Evolutionary conservation across 2,797 vertebrate species (phyloP), one percentile per base, ranked within the genome.

Genomic region (Falco concolor): DNA sequence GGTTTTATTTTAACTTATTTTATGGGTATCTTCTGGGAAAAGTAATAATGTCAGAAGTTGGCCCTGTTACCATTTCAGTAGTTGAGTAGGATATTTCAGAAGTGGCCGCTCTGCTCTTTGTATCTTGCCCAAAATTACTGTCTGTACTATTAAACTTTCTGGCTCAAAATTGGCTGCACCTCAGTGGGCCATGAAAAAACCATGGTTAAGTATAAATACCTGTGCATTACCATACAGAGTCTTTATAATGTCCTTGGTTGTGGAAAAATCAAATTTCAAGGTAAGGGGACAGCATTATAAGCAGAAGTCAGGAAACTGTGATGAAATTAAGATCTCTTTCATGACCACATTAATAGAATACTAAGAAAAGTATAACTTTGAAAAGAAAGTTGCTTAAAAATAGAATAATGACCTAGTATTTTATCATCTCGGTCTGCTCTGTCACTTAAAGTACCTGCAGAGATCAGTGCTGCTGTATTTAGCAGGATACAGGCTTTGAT

Each of bases 301-400:
- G 11, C 38, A 47, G 7, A 61, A 65, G 7, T 13, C 0, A 0
- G 25, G 21, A 9, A 74, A 82, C 27, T 3, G 34, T 10, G 28
- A 38, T 28, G 47, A 76, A 67, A 86, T 42, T 11, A 21, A 74
- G 11, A 25, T 20, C 5, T 21, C 25, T 68, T 32, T 28, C 8
- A 20, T 32, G 28, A 5, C 5, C 6, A 3, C 1, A 1, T 38
- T 57, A 56, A 22, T 40, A 40, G 59, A 77, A 64, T 11, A 6
- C n/a, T 3, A 4, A 3, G 30, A 23, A 44, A 73, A 90, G 44
- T n/a, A 36, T 34, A 73, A 8, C 7, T 53, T 38, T 13, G 40
- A 12, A 13, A 52, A 40, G 53, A 21, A 49, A 34, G 1, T 49
- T 17, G 9, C 1, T 21, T 59, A 36, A 32, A 80, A 63, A 44